phyloP scores from a whole-genome alignment of 2,113 vertebrate species.

The Colinus virginianus region DNA sequence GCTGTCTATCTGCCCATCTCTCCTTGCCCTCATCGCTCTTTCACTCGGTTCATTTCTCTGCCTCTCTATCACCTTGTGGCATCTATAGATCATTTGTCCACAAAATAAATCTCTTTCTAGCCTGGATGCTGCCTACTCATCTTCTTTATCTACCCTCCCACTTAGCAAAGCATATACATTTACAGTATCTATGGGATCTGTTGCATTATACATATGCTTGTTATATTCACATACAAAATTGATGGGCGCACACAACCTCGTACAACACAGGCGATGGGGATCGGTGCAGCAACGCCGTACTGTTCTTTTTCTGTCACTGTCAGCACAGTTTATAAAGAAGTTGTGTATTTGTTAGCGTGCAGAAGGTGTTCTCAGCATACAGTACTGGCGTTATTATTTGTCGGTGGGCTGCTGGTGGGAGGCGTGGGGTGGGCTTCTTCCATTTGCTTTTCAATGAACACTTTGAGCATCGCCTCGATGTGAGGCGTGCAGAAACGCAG shows the following conservation, averaged over 20 bases:
- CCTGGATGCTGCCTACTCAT: conserved; percentile 71
- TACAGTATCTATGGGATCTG: conserved; percentile 76
- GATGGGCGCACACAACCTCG: conserved; percentile 54
- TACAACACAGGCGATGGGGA: conserved; percentile 47
- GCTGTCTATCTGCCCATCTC: conserved; percentile 40
- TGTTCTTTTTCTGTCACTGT: conserved; percentile 60
- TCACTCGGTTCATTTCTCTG: conserved; percentile 12
- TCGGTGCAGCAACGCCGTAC: conserved; percentile 23
- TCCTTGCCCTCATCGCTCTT: conserved; percentile 6
- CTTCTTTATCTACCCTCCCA: conserved; percentile 80
- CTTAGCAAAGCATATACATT: conserved; percentile 76
- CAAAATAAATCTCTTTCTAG: conserved; percentile 70
- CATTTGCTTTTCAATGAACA: conserved; percentile 73
- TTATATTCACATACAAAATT: conserved; percentile 62
- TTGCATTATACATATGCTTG: conserved; percentile 71
- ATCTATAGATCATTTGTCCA: conserved; percentile 62
- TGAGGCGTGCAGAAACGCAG: conserved; percentile 19
- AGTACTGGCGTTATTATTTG: conserved; percentile 15
- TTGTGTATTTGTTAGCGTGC: not conserved
- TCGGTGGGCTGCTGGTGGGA: conserved; percentile 47
- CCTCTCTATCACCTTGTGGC: conserved; percentile 31
- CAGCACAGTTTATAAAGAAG: conserved; percentile 45
- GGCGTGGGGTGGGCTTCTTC: conserved; percentile 56
- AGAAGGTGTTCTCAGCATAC: not conserved
- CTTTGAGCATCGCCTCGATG: conserved; percentile 64